Evolutionary conservation across 2,888 invertebrate genomes (phyloP), one percentile per base, ranked within the genome.

Genomic region (Napeogenes inachia): DNA sequence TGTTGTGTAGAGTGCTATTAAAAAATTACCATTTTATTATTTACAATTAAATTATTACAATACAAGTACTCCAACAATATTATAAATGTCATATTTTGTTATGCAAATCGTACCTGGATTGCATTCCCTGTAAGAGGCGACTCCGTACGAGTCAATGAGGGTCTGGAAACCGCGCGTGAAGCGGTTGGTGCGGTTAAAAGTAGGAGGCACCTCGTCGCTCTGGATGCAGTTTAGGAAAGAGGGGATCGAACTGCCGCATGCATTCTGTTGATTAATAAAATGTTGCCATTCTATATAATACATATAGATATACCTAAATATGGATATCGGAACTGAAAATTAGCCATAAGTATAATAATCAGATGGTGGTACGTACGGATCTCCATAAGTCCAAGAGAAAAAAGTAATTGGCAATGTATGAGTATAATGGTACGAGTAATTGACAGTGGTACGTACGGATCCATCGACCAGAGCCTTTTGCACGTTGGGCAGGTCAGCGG

Each of bases 91-190:
- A 8, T 35, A 57, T 47, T 30, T 33, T 21, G 33, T 60, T 12
- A 32, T 56, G n/a, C 35, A 42, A 13, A n/a, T 67, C 68, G 46
- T 81, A 95, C 95, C 94, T 73, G 97, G 97, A 89, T 98, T 99
- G 66, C 95, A 95, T 89, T 99, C 98, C 66, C 97, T 92, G 84
- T 99, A 99, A 45, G 95, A 94, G 60, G 98, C 96, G 35, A 98
- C 94, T 63, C 98, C 99, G 79, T 98, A 99, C 0, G 98, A 93
- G 84, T 98, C 97, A 71, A 99, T 97, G 71, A 99, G 93, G 78
- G 93, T 94, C 87, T 99, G 99, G 92, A 98, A 99, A 60, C 97
- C 98, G 70, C 91, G 91, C 0, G 98, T 99, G 87, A 98, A 98
- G 75, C 95, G 95, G 89, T 98, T 98, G 64, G 97, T 96, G 45